phyloP scores from a whole-genome alignment of 2,113 vertebrate genomes.

The Rhinolophus sinicus region DNA sequence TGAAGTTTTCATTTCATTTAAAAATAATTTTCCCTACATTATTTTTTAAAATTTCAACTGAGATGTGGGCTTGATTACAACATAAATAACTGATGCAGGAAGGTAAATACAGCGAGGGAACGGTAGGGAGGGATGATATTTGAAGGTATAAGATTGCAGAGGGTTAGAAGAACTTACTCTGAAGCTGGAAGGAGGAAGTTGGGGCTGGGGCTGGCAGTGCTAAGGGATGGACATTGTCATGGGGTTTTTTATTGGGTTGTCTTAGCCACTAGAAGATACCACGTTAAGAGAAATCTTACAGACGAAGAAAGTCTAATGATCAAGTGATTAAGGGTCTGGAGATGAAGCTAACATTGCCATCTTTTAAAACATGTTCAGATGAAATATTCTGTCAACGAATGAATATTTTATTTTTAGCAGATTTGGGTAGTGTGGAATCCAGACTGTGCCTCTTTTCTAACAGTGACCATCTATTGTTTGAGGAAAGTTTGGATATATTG shows the following conservation, averaged over 20 bases:
- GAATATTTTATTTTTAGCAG: conserved; percentile 20
- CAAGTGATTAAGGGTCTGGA: neutral
- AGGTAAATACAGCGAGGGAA: neutral
- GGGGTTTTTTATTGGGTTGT: neutral
- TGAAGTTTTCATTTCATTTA: conserved; percentile 77
- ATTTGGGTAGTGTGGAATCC: neutral
- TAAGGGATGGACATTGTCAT: neutral
- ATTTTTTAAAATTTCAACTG: conserved; percentile 57
- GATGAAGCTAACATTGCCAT: neutral
- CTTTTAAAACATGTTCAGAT: neutral
- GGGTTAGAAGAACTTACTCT: neutral
- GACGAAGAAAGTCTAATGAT: neutral
- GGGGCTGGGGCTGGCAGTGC: neutral
- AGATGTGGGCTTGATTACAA: conserved; percentile 64
- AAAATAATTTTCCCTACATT: conserved; percentile 67
- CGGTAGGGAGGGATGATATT: neutral
- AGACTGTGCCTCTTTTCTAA: neutral
- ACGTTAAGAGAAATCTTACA: neutral
- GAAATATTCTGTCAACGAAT: neutral
- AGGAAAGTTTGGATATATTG: neutral
- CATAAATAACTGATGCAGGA: neutral
- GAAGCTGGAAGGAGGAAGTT: neutral
- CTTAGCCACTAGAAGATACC: neutral
- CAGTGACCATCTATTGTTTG: neutral
- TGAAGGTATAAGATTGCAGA: neutral